Percentiles rank a stretch among this genome's conserved stretches.
These are phyloP conservation scores for Calephelis perditalis DNA, from an alignment of 2,888 invertebrate genomes.

Conservation along the genomic window DNA sequence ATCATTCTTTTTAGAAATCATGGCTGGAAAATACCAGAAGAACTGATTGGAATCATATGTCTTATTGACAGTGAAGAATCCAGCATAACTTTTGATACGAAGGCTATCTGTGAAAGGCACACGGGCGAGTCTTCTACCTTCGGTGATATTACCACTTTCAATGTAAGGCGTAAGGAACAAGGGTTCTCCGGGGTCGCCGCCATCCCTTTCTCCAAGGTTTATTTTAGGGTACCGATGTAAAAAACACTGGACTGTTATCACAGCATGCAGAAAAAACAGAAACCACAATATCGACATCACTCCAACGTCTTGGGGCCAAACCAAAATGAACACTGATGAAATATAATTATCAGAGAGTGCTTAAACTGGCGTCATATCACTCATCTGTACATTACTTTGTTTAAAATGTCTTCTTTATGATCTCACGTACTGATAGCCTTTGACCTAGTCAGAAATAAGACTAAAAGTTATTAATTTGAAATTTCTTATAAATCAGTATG, in stretches of 20 bases:
- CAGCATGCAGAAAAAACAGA: constrained; percentile 39
- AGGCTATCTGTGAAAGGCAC: constrained; percentile 79
- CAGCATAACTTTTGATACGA: constrained; percentile 84
- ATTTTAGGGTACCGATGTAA: constrained; percentile 57
- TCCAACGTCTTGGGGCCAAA: too few relatives aligned
- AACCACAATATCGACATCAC: constrained; percentile 41
- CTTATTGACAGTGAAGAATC: constrained; percentile 90
- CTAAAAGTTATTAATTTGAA: too few relatives aligned
- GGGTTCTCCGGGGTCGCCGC: constrained; percentile 74
- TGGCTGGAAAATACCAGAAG: constrained; percentile 94
- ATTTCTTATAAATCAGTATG: too few relatives aligned
- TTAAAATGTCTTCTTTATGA: too few relatives aligned
- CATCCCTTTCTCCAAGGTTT: constrained; percentile 45
- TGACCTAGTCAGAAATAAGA: too few relatives aligned
- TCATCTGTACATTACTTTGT: too few relatives aligned
- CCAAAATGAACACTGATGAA: too few relatives aligned
- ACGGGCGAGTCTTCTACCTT: constrained; percentile 76
- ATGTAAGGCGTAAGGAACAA: constrained; percentile 87
- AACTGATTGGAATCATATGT: constrained; percentile 88
- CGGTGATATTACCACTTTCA: constrained; percentile 82
- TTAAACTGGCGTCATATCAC: too few relatives aligned
- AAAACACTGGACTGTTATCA: constrained; percentile 41
- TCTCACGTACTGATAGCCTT: too few relatives aligned
- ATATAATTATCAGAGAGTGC: too few relatives aligned
- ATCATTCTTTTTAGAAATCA: constrained; percentile 63